phyloP scores from a whole-genome alignment of 2,113 vertebrate genomes.

The Ranitomeya imitator region DNA sequence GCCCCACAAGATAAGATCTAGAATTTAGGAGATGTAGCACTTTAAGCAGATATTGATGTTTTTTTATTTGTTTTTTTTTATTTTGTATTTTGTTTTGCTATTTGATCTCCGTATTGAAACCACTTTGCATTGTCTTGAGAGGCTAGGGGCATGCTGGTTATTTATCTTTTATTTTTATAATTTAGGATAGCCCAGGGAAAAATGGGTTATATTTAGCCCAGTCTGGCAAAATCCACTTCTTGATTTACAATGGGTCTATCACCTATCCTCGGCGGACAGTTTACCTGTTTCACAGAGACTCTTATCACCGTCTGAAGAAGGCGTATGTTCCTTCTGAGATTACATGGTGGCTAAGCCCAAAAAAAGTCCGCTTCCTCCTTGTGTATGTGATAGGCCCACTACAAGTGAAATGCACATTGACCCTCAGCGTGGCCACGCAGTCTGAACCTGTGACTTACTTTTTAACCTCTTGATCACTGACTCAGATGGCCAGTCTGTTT shows the following conservation, averaged over 20 bases:
- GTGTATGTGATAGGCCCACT: slow-evolving; percentile 16
- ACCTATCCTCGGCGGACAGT: not conserved
- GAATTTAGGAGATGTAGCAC: slow-evolving; percentile 7
- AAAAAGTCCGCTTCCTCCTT: not conserved
- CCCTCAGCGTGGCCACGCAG: slow-evolving; percentile 1
- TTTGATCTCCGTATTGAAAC: not conserved
- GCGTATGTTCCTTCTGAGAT: not conserved
- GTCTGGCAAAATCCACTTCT: slow-evolving; percentile 21
- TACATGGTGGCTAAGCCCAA: not conserved
- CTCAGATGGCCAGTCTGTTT: not conserved
- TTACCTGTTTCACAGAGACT: not conserved
- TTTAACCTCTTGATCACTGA: not conserved
- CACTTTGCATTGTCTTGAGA: not conserved
- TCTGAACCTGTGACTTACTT: not conserved
- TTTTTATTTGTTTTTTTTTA: not conserved
- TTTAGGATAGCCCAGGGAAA: slow-evolving; percentile 13
- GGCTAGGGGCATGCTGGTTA: not conserved
- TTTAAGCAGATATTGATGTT: slow-evolving; percentile 5
- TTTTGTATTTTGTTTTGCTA: not conserved
- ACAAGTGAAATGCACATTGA: slow-evolving; percentile 43
- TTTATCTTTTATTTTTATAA: not conserved
- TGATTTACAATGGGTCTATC: not conserved
- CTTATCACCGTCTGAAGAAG: not conserved
- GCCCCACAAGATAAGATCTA: slow-evolving; percentile 22
- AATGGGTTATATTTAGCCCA: slow-evolving; percentile 15